Evolutionary conservation across 2,113 vertebrate genomes (phyloP), one percentile per base, ranked within the genome.

Genomic region (Xenopus laevis): DNA sequence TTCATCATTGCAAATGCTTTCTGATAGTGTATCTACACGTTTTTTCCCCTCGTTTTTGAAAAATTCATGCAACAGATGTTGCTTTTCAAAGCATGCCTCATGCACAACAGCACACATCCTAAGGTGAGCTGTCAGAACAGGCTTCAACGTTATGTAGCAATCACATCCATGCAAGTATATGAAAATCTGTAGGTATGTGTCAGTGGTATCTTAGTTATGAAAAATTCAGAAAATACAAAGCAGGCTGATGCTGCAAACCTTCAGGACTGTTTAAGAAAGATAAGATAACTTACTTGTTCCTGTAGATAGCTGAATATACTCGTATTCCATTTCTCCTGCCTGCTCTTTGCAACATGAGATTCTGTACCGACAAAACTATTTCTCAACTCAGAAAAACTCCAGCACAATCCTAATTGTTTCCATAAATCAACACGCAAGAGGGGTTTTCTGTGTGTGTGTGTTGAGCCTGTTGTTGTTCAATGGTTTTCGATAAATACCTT

Each of bases 401-500:
- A 88, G 88, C 85, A 85, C 87, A 89, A 87, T 91, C 86, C 85
- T 93, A 92, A 87, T 91, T 92, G 90, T 91, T 94, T 93, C 93
- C 92, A 93, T 91, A 92, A 91, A 95, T 91, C 90, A 92, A 87
- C 82, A 80, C 80, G 85, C 90, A 86, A 87, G 86, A 90, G 90
- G 79, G 86, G 83, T 86, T 89, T 87, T 88, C 82, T 86, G 71
- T 77, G 85, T 90, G 23, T 27, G 23, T 27, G 92, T 90, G 88
- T 90, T 92, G 87, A 88, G 91, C 81, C 91, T 93, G 90, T 92
- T 80, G 83, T 83, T 92, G 88, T 93, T 93, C 91, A 88, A 91
- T 87, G 88, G 88, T 89, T 92, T 91, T 89, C 84, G 90, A 95
- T 95, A 95, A 97, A 97, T 95, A 95, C 94, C 94, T 96, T 83